Evolutionary conservation across 2,797 vertebrate species (phyloP).

Genomic region (Tamandua tetradactyla): DNA sequence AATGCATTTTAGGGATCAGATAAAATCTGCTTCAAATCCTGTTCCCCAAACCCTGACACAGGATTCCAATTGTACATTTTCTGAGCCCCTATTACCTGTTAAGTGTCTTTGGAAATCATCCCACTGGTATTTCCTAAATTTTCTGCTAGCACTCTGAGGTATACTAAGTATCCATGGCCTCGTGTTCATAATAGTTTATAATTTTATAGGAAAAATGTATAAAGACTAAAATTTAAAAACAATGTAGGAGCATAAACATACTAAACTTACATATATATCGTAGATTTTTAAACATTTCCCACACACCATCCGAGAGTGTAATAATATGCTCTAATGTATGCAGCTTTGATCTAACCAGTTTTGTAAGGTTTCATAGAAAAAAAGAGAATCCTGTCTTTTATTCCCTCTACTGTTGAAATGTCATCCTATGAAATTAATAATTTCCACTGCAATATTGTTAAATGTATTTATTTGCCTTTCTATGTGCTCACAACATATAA

Average conservation of each 20-base stretch:
- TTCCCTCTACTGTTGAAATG: not conserved
- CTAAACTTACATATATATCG: not conserved
- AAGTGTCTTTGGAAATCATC: constrained; percentile 44
- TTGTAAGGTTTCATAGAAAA: not conserved
- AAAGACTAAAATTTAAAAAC: constrained; percentile 27
- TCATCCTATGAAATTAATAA: not conserved
- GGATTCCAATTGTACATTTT: not conserved
- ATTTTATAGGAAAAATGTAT: not conserved
- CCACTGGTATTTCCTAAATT: not conserved
- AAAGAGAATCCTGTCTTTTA: not conserved
- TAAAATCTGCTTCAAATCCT: not conserved
- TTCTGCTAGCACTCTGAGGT: not conserved
- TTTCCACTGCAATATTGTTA: not conserved
- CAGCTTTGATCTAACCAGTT: constrained; percentile 26
- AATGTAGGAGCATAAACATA: not conserved
- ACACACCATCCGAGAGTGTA: not conserved
- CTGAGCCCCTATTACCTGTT: not conserved
- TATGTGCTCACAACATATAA: not conserved
- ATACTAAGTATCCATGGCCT: not conserved
- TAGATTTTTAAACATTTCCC: not conserved
- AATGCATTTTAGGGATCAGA: not conserved
- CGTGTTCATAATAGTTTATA: not conserved
- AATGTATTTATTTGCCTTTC: not conserved
- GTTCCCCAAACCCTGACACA: not conserved
- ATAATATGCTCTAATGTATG: not conserved